Evolutionary conservation across 2,113 vertebrate species (phyloP).

Genomic region (Steatornis caripensis): DNA sequence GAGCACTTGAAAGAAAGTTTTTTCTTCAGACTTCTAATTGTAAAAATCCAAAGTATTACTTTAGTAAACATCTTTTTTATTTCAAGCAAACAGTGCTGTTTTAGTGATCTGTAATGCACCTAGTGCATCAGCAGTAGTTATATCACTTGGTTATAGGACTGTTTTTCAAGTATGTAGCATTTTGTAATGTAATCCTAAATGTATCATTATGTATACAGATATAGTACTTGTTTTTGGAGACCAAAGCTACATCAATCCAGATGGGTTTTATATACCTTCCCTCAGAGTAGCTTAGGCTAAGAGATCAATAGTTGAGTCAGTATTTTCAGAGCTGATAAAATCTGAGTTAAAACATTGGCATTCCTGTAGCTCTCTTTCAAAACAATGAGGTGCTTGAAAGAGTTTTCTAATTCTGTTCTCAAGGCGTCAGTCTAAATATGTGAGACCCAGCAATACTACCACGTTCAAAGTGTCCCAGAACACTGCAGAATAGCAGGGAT

Average conservation of each 20-base stretch:
- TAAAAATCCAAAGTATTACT: background rate
- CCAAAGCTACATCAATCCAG: constrained; percentile 43
- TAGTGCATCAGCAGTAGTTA: background rate
- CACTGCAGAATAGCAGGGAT: background rate
- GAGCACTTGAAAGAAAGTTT: background rate
- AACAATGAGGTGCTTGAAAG: constrained; percentile 10
- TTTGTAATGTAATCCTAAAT: background rate
- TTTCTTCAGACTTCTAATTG: background rate
- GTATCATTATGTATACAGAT: background rate
- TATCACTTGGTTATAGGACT: background rate
- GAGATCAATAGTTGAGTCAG: constrained; percentile 27
- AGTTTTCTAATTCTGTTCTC: background rate
- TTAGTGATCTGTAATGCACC: background rate
- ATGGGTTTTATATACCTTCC: background rate
- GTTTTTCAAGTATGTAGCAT: background rate
- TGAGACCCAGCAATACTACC: background rate
- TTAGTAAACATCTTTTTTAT: background rate
- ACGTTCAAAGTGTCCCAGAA: background rate
- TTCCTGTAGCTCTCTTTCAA: constrained; percentile 25
- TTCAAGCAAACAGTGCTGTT: background rate
- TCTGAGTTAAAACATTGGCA: constrained; percentile 12
- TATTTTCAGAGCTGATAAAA: constrained; percentile 47
- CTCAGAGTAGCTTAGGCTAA: background rate
- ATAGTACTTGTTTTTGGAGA: background rate
- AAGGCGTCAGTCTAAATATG: background rate